A percentile compares a stretch with the other conserved stretches of the same genome.
phyloP scores from a whole-genome alignment of 2,113 vertebrate genomes.

The Ictidomys tridecemlineatus region DNA sequence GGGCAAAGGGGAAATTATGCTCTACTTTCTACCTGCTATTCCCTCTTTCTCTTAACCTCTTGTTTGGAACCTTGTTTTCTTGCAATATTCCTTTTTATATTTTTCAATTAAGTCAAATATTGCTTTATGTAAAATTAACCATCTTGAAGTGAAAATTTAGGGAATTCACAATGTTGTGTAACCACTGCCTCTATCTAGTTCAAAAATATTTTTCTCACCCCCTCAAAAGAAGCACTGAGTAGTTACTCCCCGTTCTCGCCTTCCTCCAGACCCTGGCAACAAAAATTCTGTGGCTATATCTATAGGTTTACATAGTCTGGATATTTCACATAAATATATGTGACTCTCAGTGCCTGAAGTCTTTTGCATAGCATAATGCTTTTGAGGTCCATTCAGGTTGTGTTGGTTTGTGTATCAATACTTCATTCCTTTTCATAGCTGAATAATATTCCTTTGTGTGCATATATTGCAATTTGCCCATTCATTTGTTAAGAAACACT shows the following conservation, averaged over 20 bases:
- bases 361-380: background rate
- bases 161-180: background rate
- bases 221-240: background rate
- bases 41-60: background rate
- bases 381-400: background rate
- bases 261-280: background rate
- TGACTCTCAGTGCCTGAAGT: background rate
- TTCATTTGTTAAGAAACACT: background rate
- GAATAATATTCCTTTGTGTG: background rate
- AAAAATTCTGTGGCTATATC: background rate
- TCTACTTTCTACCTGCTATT: background rate
- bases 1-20: background rate
- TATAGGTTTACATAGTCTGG: background rate
- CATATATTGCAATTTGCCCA: background rate
- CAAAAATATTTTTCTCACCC: background rate
- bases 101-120: conserved; percentile 21
- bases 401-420: background rate
- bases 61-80: background rate
- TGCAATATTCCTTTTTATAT: background rate
- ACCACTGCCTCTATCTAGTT: background rate
- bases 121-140: background rate
- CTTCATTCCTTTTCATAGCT: background rate
- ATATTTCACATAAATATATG: background rate
- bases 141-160: background rate
- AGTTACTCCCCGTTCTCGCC: background rate